Evolutionary conservation across 2,888 invertebrate genomes (phyloP).

Genomic region (Lamellibrachia columna): DNA sequence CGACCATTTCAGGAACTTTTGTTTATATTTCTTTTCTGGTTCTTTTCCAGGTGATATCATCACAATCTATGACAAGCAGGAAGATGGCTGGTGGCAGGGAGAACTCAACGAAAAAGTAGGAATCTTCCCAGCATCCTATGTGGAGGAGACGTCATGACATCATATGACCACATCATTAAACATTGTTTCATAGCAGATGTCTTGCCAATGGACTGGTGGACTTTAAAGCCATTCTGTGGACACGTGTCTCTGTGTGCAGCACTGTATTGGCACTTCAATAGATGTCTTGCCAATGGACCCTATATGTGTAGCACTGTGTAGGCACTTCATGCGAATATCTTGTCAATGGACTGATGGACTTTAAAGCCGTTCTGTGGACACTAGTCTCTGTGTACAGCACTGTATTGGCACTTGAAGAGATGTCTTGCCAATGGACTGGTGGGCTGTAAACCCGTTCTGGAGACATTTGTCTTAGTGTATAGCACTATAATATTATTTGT

Average conservation of each 20-base stretch:
- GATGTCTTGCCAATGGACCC: neutral
- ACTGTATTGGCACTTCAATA: neutral
- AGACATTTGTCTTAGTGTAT: neutral
- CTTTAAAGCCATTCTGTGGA: neutral
- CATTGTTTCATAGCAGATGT: neutral
- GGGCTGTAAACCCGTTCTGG: neutral
- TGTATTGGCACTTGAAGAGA: neutral
- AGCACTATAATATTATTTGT: neutral
- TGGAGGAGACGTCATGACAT: conserved; percentile 69
- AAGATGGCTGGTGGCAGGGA: conserved; percentile 95
- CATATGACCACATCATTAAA: neutral
- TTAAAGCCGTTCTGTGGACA: neutral
- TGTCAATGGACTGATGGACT: too few species aligned
- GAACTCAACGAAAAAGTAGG: conserved; percentile 86
- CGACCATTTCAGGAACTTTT: neutral
- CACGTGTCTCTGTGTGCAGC: conserved; percentile 1
- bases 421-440: neutral
- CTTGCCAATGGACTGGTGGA: neutral
- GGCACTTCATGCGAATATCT: neutral
- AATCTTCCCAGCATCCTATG: conserved; percentile 93
- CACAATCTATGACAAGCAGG: conserved; percentile 87
- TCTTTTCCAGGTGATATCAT: conserved; percentile 80
- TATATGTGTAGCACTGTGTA: neutral
- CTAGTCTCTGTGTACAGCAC: neutral
- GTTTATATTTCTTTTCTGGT: neutral